These are phyloP conservation scores for Cynopterus sphinx DNA, from an alignment of 2,797 vertebrate species.

Conservation along the genomic window DNA sequence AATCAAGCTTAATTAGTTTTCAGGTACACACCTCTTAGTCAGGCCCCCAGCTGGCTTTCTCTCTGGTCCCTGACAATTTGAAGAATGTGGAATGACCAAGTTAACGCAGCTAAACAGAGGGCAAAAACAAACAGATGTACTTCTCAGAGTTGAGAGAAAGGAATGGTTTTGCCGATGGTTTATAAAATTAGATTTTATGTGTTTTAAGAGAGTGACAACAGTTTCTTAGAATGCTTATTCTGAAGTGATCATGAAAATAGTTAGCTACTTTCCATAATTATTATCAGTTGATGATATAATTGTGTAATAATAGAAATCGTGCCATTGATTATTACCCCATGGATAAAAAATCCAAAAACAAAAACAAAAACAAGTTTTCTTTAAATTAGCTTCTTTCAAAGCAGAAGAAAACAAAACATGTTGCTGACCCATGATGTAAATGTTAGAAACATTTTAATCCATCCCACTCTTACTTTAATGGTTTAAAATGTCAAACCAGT, in stretches of 20 bases:
- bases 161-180: neutral
- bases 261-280: conserved; percentile 81
- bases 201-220: conserved; percentile 7
- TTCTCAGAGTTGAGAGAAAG: neutral
- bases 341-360: conserved; percentile 44
- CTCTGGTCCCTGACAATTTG: neutral
- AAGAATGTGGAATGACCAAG: conserved; percentile 47
- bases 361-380: conserved; percentile 19
- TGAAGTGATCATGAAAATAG: conserved; percentile 82
- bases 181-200: conserved; percentile 14
- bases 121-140: conserved; percentile 51
- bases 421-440: conserved; percentile 16
- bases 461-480: neutral
- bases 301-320: conserved; percentile 81
- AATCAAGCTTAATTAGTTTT: conserved; percentile 68
- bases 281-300: conserved; percentile 83
- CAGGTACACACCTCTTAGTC: conserved; percentile 38
- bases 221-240: conserved; percentile 74
- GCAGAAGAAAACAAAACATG: conserved; percentile 27
- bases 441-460: conserved; percentile 20
- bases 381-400: conserved; percentile 41
- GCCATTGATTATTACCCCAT: conserved; percentile 79
- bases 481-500: neutral
- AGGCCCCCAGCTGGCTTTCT: neutral
- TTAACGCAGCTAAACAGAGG: neutral